These are phyloP conservation scores for Perdita meconis DNA, from an alignment of 2,888 invertebrate species.

Conservation along the genomic window DNA sequence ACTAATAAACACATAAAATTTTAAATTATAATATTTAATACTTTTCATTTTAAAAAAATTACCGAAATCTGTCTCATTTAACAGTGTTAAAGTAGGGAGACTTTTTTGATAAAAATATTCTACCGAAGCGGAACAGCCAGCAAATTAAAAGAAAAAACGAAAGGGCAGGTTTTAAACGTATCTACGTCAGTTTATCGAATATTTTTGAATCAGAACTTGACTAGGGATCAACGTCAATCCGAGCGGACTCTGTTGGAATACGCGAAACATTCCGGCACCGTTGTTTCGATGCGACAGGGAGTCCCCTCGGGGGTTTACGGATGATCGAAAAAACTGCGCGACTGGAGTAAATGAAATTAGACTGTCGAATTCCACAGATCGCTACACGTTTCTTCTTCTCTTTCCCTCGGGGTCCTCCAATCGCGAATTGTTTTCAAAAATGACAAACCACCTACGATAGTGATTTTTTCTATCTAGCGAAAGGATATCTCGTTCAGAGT, in stretches of 20 bases:
- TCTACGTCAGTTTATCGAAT: constrained; percentile 1
- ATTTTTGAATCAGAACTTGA: constrained; percentile 5
- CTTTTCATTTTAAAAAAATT: too few species aligned
- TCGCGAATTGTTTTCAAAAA: constrained; percentile 30
- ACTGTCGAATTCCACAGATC: constrained; percentile 51
- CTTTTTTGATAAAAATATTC: too few species aligned
- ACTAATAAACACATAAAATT: too few species aligned
- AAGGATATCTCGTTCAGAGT: background rate
- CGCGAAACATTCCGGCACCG: constrained; percentile 17
- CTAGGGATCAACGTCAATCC: constrained; percentile 24
- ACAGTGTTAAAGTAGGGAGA: too few species aligned
- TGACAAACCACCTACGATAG: constrained; percentile 3
- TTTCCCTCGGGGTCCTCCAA: background rate
- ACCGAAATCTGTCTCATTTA: too few species aligned
- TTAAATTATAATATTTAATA: too few species aligned
- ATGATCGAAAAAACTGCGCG: constrained; percentile 51
- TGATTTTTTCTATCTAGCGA: background rate
- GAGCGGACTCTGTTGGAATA: constrained; percentile 17
- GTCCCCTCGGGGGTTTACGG: constrained; percentile 30
- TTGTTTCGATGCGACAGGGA: constrained; percentile 33
- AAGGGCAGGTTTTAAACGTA: background rate
- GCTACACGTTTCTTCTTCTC: constrained; percentile 32
- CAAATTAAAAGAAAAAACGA: background rate
- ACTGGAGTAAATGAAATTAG: constrained; percentile 55
- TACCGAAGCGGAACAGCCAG: too few species aligned